phyloP scores from a whole-genome alignment of 2,797 vertebrate genomes.

The Bufotes viridis region DNA sequence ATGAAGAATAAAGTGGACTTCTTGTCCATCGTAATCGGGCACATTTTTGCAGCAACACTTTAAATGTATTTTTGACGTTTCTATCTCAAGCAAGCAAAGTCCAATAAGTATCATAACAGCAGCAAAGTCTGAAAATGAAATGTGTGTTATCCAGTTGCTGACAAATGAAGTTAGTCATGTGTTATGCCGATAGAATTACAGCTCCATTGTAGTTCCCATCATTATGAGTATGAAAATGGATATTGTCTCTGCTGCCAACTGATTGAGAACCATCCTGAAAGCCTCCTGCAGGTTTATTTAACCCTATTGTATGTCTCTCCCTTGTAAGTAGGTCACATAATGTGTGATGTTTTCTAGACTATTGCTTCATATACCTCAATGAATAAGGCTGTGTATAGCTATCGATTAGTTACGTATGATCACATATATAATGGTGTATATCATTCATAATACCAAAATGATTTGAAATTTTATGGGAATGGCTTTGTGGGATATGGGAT shows the following conservation, averaged over 20 bases:
- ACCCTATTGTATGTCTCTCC: neutral
- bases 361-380: neutral
- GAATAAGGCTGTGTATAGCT: neutral
- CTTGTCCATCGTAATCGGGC: neutral
- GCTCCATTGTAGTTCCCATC: conserved; percentile 48
- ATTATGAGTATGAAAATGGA: conserved; percentile 40
- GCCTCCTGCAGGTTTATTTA: conserved; percentile 33
- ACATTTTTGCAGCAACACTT: neutral
- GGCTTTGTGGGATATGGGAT: neutral
- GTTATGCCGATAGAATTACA: conserved; percentile 49
- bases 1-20: neutral
- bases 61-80: neutral
- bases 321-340: neutral
- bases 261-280: conserved; percentile 44
- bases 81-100: neutral
- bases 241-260: conserved; percentile 41
- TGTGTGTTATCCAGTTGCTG: conserved; percentile 59
- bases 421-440: neutral
- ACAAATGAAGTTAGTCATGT: conserved; percentile 56
- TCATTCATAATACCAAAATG: neutral
- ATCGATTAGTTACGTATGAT: neutral
- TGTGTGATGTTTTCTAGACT: neutral
- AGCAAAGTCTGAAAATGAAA: conserved; percentile 53
- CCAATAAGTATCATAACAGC: conserved; percentile 40
- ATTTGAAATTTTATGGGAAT: neutral